phyloP scores from a whole-genome alignment of 2,888 invertebrate genomes.

The Psylliodes chrysocephalus region DNA sequence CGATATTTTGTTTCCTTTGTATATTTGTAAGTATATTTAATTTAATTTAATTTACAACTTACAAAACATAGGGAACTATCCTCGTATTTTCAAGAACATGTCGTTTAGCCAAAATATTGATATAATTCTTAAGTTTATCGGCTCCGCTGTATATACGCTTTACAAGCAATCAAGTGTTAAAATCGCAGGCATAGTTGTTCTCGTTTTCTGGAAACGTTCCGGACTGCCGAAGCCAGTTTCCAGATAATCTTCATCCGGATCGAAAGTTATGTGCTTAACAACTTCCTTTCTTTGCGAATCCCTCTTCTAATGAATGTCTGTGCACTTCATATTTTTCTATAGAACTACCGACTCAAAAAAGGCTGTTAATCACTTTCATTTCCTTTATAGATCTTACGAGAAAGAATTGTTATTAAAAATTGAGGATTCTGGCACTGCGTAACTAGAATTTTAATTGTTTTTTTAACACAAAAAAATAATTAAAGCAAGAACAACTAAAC shows the following conservation, averaged over 20 bases:
- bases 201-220: conserved; percentile 22
- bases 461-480: too few relatives aligned
- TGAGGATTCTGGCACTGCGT: too few relatives aligned
- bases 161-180: conserved; percentile 38
- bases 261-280: conserved; percentile 44
- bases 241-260: conserved; percentile 47
- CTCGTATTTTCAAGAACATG: too few relatives aligned
- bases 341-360: not conserved
- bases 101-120: too few relatives aligned
- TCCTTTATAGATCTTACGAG: not conserved
- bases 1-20: too few relatives aligned
- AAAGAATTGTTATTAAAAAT: not conserved
- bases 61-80: too few relatives aligned
- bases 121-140: not conserved
- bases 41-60: too few relatives aligned
- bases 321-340: conserved; percentile 23
- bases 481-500: too few relatives aligned
- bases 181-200: conserved; percentile 36
- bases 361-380: not conserved
- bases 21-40: too few relatives aligned
- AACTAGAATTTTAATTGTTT: too few relatives aligned
- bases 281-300: conserved; percentile 35
- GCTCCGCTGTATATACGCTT: conserved; percentile 27
- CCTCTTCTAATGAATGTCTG: conserved; percentile 38
- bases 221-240: conserved; percentile 43